Conservation (phyloP, 2,113 vertebrate genomes). For the Orycteropus afer region DNA sequence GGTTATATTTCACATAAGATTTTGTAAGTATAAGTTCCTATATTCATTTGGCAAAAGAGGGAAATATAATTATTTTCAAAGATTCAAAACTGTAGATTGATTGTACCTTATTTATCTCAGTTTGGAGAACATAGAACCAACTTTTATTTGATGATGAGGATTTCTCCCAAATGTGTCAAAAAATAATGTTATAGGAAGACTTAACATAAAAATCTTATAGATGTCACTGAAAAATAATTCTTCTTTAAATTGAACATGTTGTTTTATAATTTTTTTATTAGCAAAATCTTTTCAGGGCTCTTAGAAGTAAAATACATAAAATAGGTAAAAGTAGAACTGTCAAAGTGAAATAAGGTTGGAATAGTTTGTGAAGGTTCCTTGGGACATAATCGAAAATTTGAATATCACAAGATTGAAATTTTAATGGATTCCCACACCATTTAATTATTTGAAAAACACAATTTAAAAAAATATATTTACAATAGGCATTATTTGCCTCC, state of each 20-base stretch:
- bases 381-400: background rate
- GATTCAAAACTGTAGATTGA: background rate
- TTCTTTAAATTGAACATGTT: background rate
- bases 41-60: background rate
- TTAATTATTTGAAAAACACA: conserved; percentile 15
- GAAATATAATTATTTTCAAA: background rate
- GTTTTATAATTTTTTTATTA: background rate
- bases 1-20: background rate
- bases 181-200: background rate
- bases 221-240: conserved; percentile 5
- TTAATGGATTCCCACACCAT: background rate
- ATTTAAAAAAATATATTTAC: conserved; percentile 3
- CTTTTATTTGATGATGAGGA: background rate
- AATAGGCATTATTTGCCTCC: background rate
- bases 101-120: background rate
- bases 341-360: background rate
- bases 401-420: background rate
- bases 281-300: background rate
- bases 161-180: background rate
- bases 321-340: background rate
- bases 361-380: background rate
- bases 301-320: background rate
- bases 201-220: background rate
- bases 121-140: background rate
- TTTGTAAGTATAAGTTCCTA: background rate